Percentiles rank a stretch among this genome's conserved stretches.
Evolutionary conservation across 2,113 vertebrate species (phyloP).

Genomic region (Callopanchax toddi): DNA sequence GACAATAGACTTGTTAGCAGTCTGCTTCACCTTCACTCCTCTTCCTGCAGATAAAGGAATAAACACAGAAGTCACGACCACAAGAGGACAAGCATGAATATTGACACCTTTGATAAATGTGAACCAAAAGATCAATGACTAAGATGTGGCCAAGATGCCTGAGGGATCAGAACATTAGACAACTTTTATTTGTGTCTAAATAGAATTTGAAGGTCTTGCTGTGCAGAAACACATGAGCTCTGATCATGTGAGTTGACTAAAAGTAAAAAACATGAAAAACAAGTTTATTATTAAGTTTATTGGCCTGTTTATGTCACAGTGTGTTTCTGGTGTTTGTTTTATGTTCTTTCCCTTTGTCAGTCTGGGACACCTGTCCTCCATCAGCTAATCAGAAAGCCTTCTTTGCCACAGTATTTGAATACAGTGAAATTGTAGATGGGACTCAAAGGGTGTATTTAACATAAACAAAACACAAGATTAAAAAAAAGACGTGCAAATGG

Average conservation of each 20-base stretch:
- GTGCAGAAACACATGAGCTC: not conserved
- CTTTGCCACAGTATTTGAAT: too few relatives aligned
- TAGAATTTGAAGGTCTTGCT: not conserved
- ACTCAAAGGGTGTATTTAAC: too few relatives aligned
- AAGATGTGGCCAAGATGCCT: conserved; percentile 3
- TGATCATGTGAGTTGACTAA: too few relatives aligned
- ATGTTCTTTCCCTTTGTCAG: too few relatives aligned
- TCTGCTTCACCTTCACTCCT: conserved; percentile 25
- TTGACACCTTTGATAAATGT: conserved; percentile 48
- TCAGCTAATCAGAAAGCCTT: too few relatives aligned
- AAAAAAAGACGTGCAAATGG: too few relatives aligned
- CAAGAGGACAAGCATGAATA: conserved; percentile 22
- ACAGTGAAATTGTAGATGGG: too few relatives aligned
- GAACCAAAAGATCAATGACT: conserved; percentile 35
- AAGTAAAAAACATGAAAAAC: not conserved
- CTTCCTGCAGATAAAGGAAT: conserved; percentile 40
- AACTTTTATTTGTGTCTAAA: not conserved
- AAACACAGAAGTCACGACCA: conserved; percentile 42
- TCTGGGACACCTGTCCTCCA: too few relatives aligned
- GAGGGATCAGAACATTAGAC: not conserved
- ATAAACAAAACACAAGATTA: too few relatives aligned
- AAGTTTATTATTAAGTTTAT: too few relatives aligned
- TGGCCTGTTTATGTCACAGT: too few relatives aligned
- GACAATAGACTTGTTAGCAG: conserved; percentile 50
- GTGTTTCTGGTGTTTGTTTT: too few relatives aligned